Percentiles rank a stretch among this genome's conserved stretches.
Conservation (phyloP, 30 jellyfish, hydroid and myxozoan species). For the Calvadosia cruxmelitensis region DNA sequence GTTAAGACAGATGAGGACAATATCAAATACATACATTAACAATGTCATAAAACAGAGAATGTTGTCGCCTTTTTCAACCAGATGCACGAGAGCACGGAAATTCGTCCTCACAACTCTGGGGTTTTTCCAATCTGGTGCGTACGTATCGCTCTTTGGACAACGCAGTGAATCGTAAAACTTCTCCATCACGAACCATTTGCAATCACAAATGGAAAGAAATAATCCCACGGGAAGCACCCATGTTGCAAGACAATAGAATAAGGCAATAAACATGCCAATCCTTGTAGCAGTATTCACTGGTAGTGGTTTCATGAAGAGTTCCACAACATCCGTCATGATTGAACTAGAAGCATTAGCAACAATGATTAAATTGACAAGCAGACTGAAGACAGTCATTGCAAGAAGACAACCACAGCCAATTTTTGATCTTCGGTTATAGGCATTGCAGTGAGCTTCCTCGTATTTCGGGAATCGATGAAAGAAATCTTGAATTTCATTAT, state of each 20-base stretch:
- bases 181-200: background rate
- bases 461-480: background rate
- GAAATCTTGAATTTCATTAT: background rate
- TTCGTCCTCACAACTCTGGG: background rate
- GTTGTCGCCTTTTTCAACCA: background rate
- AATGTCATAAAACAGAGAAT: background rate
- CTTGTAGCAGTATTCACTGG: background rate
- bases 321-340: background rate
- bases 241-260: too few relatives aligned
- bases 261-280: too few relatives aligned
- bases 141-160: background rate
- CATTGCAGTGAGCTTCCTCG: background rate
- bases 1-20: background rate
- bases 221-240: background rate
- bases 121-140: background rate
- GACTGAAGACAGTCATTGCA: background rate
- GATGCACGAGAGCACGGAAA: background rate
- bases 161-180: background rate
- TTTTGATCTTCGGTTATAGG: background rate
- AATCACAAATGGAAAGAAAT: background rate
- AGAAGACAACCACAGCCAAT: too few relatives aligned
- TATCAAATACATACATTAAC: background rate
- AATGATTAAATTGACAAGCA: background rate
- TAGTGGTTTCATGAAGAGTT: background rate
- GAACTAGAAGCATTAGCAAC: background rate